Base-by-base conservation (phyloP, 2,888 invertebrate genomes). In the Scaptomyza reducta region DNA sequence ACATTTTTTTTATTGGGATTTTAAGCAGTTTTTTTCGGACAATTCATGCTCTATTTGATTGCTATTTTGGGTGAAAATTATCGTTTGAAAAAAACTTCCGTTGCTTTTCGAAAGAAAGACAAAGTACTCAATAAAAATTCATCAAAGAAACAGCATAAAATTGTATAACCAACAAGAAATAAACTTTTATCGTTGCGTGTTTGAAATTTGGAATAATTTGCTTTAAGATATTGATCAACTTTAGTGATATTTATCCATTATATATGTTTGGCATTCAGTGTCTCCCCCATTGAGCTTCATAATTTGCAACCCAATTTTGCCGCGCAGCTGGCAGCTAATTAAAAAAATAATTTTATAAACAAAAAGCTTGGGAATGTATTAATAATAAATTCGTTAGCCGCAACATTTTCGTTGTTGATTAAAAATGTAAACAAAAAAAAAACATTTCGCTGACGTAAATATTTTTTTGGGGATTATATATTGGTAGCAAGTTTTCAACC, bases 401-500 rank as follows among this genome's bases (percentile, higher is more conserved):
- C 63, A 55, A 62, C 63, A 53, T 13, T 6, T 11, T 6, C 25
- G 46, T 27, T 56, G 63, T 62, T 51, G 64, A 80, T 77, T 80
- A 68, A 87, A 74, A 87, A 71, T 77, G 78, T 81, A 81, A 81
- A 84, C 85, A 87, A 74, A 47, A n/a, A 2, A 25, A 22, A 41
- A 31, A 22, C 44, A 57, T 50, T 27, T 10, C 46, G 68, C 25
- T 66, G 55, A 60, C 55, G 55, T 47, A 49, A 13, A 6, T n/a
- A 4, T n/a, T 18, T 42, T 29, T n/a, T n/a, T n/a, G n/a, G n/a
- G 35, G 58, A 47, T 54, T 27, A 62, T 27, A 62, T 46, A 46
- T 56, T 59, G 51, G 62, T 29, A 46, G 68, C 60, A 54, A 53
- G 56, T 42, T 70, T 53, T 63, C 40, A 59, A 55, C 50, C 50